Percentiles rank a stretch among this genome's conserved stretches.
Conservation (phyloP, 2,113 vertebrate species). For the Ageneiosus marmoratus region DNA sequence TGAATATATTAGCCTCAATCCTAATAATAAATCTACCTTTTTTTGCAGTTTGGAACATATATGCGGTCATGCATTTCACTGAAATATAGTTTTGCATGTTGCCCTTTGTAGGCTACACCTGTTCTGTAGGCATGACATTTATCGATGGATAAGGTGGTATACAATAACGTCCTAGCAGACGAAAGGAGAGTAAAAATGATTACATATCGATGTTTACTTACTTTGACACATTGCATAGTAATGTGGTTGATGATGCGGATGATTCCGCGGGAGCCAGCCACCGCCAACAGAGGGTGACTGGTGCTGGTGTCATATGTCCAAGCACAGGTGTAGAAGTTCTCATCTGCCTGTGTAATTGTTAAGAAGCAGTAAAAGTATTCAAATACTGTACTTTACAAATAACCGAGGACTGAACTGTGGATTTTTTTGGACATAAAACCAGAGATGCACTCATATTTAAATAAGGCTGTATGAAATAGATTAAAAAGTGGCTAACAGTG, state of each 20-base stretch:
- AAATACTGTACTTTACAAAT: neutral
- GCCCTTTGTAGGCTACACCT: neutral
- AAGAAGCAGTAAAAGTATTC: conserved; percentile 62
- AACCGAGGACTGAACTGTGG: neutral
- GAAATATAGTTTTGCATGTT: neutral
- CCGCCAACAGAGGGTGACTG: conserved; percentile 92
- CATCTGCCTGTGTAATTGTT: conserved; percentile 84
- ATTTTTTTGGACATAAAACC: neutral
- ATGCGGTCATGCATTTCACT: neutral
- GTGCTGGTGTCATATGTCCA: conserved; percentile 98
- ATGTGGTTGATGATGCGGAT: conserved; percentile 98
- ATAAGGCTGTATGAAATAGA: neutral
- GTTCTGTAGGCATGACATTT: neutral
- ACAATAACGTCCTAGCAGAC: neutral
- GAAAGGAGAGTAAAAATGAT: neutral
- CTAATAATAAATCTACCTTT: neutral
- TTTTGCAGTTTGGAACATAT: neutral
- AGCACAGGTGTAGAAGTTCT: conserved; percentile 98
- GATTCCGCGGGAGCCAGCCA: conserved; percentile 95
- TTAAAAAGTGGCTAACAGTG: neutral
- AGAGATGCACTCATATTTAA: neutral
- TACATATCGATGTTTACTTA: conserved; percentile 49
- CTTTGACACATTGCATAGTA: conserved; percentile 99
- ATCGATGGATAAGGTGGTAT: neutral
- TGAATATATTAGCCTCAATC: neutral